Conservation (phyloP, 2,113 vertebrate species). For the Alethe diademata region DNA sequence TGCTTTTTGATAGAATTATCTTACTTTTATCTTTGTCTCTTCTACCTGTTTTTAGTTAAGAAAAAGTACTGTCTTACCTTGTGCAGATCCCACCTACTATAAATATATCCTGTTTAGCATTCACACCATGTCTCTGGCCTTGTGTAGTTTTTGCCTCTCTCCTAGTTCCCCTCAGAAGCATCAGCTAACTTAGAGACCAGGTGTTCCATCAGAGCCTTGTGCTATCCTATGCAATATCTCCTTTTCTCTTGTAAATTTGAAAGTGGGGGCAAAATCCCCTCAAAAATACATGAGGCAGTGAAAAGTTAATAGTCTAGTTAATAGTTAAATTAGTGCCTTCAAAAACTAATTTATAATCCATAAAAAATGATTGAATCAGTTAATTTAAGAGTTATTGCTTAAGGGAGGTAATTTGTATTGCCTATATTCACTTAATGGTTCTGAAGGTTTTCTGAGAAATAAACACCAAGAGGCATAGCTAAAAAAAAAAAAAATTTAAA, state of each 20-base stretch:
- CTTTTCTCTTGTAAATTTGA: background rate
- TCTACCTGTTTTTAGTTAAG: background rate
- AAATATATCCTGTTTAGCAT: background rate
- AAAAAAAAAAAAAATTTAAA: background rate
- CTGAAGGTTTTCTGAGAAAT: background rate
- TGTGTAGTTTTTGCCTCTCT: background rate
- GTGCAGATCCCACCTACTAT: background rate
- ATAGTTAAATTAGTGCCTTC: background rate
- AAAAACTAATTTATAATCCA: background rate
- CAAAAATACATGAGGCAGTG: background rate
- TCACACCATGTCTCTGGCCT: accelerated
- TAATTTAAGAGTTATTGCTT: background rate
- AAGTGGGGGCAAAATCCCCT: background rate
- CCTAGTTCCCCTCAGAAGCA: background rate
- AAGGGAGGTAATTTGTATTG: background rate
- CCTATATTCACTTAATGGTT: background rate
- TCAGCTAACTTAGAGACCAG: background rate
- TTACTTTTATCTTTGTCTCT: background rate
- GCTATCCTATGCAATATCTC: background rate
- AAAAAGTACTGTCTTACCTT: background rate
- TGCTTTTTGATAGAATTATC: background rate
- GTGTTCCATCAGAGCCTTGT: background rate
- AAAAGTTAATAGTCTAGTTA: background rate
- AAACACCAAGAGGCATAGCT: background rate
- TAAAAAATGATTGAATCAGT: background rate